phyloP scores from a whole-genome alignment of 1,140 invertebrate species.

The Meteorus sp. region DNA sequence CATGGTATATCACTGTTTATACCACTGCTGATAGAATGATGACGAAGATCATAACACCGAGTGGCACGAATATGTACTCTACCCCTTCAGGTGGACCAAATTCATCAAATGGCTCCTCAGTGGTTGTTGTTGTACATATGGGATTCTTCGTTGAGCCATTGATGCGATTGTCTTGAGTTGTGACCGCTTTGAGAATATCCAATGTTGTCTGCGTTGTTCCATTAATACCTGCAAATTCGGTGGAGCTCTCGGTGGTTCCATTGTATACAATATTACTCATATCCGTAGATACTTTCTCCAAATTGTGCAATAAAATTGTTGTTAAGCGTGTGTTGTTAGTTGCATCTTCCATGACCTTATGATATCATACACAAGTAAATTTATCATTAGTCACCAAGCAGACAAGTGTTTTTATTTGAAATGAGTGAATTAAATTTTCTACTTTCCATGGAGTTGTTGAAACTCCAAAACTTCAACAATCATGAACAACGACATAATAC shows the following conservation, averaged over 20 bases:
- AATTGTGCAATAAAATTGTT: constrained; percentile 16
- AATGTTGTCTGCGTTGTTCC: constrained; percentile 12
- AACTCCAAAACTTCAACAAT: no score
- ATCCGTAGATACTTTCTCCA: constrained; percentile 15
- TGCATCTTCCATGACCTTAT: constrained; percentile 18
- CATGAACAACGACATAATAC: no score
- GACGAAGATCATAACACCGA: constrained; percentile 56
- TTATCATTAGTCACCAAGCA: no score
- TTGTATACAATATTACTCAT: constrained; percentile 25
- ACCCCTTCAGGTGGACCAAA: constrained; percentile 56
- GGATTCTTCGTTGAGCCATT: constrained; percentile 13
- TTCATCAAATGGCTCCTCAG: constrained; percentile 49
- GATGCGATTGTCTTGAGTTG: constrained; percentile 12
- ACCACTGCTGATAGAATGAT: constrained; percentile 57
- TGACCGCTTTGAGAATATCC: constrained; percentile 17
- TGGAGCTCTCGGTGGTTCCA: constrained; percentile 14
- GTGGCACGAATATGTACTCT: constrained; percentile 58
- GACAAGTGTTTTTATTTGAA: no score
- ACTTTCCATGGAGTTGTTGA: no score
- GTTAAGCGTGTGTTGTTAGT: constrained; percentile 14
- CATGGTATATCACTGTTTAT: constrained; percentile 32
- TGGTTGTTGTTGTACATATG: constrained; percentile 36
- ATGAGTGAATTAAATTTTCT: no score
- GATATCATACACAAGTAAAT: background rate
- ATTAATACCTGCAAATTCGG: constrained; percentile 15